These are phyloP conservation scores for Scylla paramamosain DNA, from an alignment of 1,140 invertebrate genomes.

Conservation along the genomic window DNA sequence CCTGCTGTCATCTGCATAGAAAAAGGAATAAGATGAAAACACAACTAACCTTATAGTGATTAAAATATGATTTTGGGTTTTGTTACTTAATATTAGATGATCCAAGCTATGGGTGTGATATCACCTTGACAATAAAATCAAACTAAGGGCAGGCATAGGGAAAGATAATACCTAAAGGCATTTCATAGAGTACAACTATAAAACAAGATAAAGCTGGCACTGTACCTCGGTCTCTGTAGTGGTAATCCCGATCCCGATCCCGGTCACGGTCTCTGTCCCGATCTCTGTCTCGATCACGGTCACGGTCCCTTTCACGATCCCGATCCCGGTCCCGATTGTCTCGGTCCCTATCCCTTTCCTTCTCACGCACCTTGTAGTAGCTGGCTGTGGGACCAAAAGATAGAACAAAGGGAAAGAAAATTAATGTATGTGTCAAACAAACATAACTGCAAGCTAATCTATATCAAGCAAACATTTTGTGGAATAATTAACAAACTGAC, in stretches of 20 bases:
- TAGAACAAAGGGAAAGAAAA: background rate
- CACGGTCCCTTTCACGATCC: conserved; percentile 68
- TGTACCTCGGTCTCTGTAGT: conserved; percentile 90
- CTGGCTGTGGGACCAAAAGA: conserved; percentile 56
- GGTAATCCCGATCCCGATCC: conserved; percentile 84
- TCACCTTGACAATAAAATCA: too few species aligned
- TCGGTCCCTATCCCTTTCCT: conserved; percentile 90
- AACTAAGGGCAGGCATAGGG: too few species aligned
- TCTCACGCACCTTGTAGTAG: conserved; percentile 87
- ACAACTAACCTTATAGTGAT: too few species aligned
- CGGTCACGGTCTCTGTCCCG: conserved; percentile 61
- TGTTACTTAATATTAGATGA: too few species aligned
- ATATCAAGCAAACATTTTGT: too few species aligned
- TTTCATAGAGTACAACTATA: too few species aligned
- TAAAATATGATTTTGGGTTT: too few species aligned
- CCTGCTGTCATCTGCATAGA: conserved; percentile 86
- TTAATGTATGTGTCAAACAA: background rate
- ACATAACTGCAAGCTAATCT: background rate
- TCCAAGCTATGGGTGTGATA: too few species aligned
- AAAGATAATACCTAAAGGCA: too few species aligned
- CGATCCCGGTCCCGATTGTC: conserved; percentile 83
- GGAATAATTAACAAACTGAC: too few species aligned
- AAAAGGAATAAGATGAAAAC: conserved; percentile 33
- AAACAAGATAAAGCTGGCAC: background rate
- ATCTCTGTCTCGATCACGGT: conserved; percentile 67